Evolutionary conservation across 2,888 invertebrate species (phyloP).

Genomic region (Cantharis rufa): DNA sequence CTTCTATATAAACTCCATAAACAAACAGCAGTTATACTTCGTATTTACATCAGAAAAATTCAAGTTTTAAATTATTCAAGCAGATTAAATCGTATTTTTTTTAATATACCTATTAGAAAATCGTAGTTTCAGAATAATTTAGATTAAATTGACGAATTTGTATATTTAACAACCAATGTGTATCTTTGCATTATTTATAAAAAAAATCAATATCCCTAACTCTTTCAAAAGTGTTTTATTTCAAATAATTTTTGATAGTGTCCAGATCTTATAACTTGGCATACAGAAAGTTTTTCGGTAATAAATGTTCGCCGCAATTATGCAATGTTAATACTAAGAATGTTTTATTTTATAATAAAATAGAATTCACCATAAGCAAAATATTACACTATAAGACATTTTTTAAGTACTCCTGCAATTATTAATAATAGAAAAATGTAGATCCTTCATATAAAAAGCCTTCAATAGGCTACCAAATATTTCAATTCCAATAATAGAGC

Average conservation of each 20-base stretch:
- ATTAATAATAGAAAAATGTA: neutral
- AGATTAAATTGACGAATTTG: neutral
- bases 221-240: neutral
- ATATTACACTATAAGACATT: neutral
- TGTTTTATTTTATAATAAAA: neutral
- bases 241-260: neutral
- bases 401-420: neutral
- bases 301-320: neutral
- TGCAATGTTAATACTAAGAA: neutral
- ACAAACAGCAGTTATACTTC: too few relatives aligned
- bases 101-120: neutral
- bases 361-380: neutral
- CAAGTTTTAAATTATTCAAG: neutral
- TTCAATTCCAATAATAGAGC: neutral
- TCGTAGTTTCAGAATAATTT: neutral
- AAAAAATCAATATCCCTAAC: neutral
- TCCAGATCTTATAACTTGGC: neutral
- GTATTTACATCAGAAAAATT: too few relatives aligned
- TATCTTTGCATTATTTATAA: too few relatives aligned
- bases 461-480: neutral
- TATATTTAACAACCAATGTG: neutral
- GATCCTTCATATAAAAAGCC: neutral
- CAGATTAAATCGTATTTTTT: neutral
- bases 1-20: too few relatives aligned
- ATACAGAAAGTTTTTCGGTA: neutral